Conservation (phyloP, 2,113 vertebrate genomes). For the Daubentonia madagascariensis region DNA sequence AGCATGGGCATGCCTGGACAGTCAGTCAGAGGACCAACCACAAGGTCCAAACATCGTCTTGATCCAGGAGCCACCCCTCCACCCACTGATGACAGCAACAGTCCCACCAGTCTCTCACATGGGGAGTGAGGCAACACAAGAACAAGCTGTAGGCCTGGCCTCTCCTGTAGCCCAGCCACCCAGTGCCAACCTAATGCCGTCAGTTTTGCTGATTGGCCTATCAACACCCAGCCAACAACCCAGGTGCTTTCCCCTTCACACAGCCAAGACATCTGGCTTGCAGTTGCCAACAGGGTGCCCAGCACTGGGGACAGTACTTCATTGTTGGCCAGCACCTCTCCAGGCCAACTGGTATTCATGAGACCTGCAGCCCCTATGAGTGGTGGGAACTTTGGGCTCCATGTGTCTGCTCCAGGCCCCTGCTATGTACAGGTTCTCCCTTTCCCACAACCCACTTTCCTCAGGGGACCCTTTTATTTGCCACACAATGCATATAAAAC, state of each 20-base stretch:
- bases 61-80: accelerated
- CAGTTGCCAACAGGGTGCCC: conserved; percentile 75
- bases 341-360: conserved; percentile 81
- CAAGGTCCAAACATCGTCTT: conserved; percentile 21
- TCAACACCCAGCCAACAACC: conserved; percentile 49
- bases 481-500: not conserved
- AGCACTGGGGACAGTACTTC: not conserved
- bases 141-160: accelerated
- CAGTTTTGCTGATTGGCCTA: conserved; percentile 64
- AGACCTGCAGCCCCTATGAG: not conserved
- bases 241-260: not conserved
- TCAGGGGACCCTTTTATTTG: not conserved
- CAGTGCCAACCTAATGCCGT: conserved; percentile 72
- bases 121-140: conserved; percentile 41
- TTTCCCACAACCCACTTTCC: not conserved
- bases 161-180: not conserved
- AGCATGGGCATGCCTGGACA: conserved; percentile 52
- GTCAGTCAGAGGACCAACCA: conserved; percentile 75
- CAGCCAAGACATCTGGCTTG: conserved; percentile 63
- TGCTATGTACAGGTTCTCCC: not conserved
- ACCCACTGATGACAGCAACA: not conserved
- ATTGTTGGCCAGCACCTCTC: conserved; percentile 5
- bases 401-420: accelerated
- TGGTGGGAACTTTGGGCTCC: not conserved
- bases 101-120: conserved; percentile 58